Conservation (phyloP, 1,140 invertebrate genomes). For the Meloidogyne floridensis region DNA sequence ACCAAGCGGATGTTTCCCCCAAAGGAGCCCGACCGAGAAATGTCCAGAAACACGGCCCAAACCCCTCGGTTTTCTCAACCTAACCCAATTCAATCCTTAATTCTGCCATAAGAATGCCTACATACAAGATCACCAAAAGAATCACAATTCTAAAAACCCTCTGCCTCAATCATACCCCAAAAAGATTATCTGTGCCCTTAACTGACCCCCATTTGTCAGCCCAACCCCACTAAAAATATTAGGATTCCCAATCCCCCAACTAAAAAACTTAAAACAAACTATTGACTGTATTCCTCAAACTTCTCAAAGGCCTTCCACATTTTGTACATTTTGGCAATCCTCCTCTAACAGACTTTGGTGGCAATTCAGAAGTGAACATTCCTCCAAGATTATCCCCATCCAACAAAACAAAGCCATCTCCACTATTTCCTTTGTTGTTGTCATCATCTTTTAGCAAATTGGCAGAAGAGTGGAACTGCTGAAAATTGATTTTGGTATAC, state of each 20-base stretch:
- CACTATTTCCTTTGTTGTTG: conserved; percentile 8
- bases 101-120: too few relatives aligned
- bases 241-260: neutral
- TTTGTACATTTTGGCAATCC: conserved; percentile 20
- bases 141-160: too few relatives aligned
- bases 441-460: conserved; percentile 9
- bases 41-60: too few relatives aligned
- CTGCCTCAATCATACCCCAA: too few relatives aligned
- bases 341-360: neutral
- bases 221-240: neutral
- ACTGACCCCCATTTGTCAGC: too few relatives aligned
- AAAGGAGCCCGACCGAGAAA: too few relatives aligned
- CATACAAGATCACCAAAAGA: too few relatives aligned
- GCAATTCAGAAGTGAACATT: neutral
- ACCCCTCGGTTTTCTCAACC: too few relatives aligned
- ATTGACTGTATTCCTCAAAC: conserved; percentile 34
- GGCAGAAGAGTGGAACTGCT: neutral
- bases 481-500: too few relatives aligned
- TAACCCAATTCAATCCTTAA: too few relatives aligned
- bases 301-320: conserved; percentile 35
- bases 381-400: neutral
- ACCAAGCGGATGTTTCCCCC: too few relatives aligned
- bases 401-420: conserved; percentile 11
- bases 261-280: conserved; percentile 23
- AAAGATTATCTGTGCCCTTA: too few relatives aligned